Conservation (phyloP, 2,888 invertebrate species). For the Drosophila merina region DNA sequence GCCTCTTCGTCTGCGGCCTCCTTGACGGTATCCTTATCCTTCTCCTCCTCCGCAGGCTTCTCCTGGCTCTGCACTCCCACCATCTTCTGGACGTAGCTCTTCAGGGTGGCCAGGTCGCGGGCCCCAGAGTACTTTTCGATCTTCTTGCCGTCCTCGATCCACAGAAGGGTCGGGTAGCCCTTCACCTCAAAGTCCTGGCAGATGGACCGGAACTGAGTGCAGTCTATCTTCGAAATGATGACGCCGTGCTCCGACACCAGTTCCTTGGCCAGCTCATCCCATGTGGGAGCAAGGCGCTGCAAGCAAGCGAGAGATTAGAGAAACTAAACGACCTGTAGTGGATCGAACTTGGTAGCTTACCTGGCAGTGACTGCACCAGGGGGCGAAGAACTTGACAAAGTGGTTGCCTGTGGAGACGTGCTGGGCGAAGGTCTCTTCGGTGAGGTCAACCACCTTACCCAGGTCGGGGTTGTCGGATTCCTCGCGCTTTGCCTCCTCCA, state of each 20-base stretch:
- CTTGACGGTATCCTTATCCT: slow-evolving; percentile 17
- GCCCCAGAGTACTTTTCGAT: slow-evolving; percentile 91
- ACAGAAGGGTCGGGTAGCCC: slow-evolving; percentile 94
- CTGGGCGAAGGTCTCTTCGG: slow-evolving; percentile 90
- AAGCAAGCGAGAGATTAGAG: slow-evolving; percentile 34
- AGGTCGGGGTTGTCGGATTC: slow-evolving; percentile 46
- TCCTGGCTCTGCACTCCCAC: slow-evolving; percentile 48
- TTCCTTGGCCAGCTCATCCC: slow-evolving; percentile 91
- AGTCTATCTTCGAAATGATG: slow-evolving; percentile 93
- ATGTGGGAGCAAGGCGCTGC: slow-evolving; percentile 91
- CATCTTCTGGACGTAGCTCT: slow-evolving; percentile 90
- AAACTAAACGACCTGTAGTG: not conserved
- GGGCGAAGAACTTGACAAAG: slow-evolving; percentile 96
- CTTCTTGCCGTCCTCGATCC: slow-evolving; percentile 94
- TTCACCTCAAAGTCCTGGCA: slow-evolving; percentile 93
- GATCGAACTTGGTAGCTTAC: slow-evolving; percentile 82
- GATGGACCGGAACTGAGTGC: slow-evolving; percentile 89
- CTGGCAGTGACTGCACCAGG: slow-evolving; percentile 96
- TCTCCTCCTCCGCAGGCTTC: slow-evolving; percentile 19
- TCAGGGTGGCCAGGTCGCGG: slow-evolving; percentile 88
- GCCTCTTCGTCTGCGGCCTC: slow-evolving; percentile 45
- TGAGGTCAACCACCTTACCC: slow-evolving; percentile 87
- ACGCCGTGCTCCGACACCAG: slow-evolving; percentile 88
- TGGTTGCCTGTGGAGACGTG: slow-evolving; percentile 90
- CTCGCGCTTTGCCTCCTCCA: slow-evolving; percentile 28